Base-by-base conservation (phyloP, 2,888 invertebrate species). In the Priocnemis perturbator region DNA sequence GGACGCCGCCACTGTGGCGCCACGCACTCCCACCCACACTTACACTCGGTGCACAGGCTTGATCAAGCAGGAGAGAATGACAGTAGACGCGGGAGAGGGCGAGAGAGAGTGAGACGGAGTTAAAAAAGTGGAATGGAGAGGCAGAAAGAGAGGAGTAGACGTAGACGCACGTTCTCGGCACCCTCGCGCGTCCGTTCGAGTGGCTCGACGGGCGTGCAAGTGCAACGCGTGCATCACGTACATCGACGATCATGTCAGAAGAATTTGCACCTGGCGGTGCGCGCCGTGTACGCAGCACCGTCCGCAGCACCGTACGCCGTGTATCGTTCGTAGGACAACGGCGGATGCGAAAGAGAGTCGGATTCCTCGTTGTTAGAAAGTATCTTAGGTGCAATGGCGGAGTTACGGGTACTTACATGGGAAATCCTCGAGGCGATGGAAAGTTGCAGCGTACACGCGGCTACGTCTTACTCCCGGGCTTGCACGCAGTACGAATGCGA, bases 1-100 rank as follows among this genome's bases (percentile, higher is more conserved):
- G 86, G 86, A 85, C 80, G 82, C 84, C 86, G 86, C 81, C 86
- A 78, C 78, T 59, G 73, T 85, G 86, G 86, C 86, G 86, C 86
- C 86, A 83, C 77, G 73, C 73, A 77, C 81, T 83, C 81, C 83
- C 86, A 83, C 85, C 82, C 78, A 79, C 83, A 77, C 81, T 73
- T 68, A 57, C 73, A 64, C 66, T 64, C 56, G 47, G 63, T 64
- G 4, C 48, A 23, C 60, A 17, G 45, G 23, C 17, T 11, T 37
- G 37, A 37, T 37, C 37, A 11, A 11, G 37, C 11, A 5, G 37
- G 7, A 37, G 37, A 37, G 37, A 60, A 5, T 20, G 9, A 14
- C 30, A 56, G n/a, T 59, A 55, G 23, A 44, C 20, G 50, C 1
- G 2, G n/a, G 50, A 50, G n/a, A 5, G 50, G 9, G 50, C 3